phyloP scores from a whole-genome alignment of 2,888 invertebrate genomes.

The Drosophila imparisetae region DNA sequence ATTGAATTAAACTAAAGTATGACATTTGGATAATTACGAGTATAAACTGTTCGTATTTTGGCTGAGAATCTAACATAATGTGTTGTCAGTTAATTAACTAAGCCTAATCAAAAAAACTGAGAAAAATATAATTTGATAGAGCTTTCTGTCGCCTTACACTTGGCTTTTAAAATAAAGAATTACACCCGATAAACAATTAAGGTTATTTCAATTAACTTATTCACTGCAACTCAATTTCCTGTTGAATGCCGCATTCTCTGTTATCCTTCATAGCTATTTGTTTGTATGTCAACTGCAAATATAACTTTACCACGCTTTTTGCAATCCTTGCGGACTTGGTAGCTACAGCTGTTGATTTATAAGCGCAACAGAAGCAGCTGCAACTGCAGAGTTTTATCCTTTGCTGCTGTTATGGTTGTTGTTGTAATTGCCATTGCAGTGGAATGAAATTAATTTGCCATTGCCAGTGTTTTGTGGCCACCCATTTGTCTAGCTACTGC shows the following conservation, averaged over 20 bases:
- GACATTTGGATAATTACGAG: not conserved
- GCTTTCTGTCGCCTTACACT: not conserved
- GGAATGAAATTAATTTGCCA: slow-evolving; percentile 73
- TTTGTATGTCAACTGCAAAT: slow-evolving; percentile 31
- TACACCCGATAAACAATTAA: not conserved
- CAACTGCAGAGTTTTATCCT: slow-evolving; percentile 13
- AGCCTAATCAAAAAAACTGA: not conserved
- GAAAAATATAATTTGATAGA: not conserved
- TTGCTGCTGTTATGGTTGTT: slow-evolving; percentile 26
- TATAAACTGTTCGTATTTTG: accelerated
- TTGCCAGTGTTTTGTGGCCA: slow-evolving; percentile 65
- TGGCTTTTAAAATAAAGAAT: not conserved
- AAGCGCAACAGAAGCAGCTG: slow-evolving; percentile 33
- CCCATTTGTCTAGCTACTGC: slow-evolving; percentile 68
- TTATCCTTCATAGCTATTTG: not conserved
- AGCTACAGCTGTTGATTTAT: slow-evolving; percentile 65
- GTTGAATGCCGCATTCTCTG: not conserved
- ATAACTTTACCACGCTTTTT: slow-evolving; percentile 21
- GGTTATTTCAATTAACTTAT: not conserved
- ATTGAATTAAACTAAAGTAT: not conserved
- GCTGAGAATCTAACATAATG: too few relatives aligned
- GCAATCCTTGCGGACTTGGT: slow-evolving; percentile 27
- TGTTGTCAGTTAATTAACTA: too few relatives aligned
- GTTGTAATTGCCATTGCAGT: slow-evolving; percentile 25
- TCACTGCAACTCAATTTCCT: not conserved